A percentile compares a stretch with the other conserved stretches of the same genome.
Conservation (phyloP, 2,797 vertebrate species). For the Erithacus rubecula region DNA sequence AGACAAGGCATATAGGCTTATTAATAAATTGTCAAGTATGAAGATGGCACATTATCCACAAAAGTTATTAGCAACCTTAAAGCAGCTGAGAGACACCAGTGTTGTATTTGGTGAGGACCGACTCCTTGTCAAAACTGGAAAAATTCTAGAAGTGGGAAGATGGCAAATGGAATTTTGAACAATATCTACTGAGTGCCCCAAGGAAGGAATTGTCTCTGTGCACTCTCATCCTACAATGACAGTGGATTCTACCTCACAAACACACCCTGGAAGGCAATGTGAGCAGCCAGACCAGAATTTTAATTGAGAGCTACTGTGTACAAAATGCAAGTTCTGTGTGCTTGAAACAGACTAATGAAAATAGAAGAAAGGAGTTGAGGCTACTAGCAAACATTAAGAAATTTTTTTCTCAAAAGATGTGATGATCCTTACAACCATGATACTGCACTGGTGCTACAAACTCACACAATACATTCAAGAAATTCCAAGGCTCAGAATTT, state of each 20-base stretch:
- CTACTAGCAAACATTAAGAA: background rate
- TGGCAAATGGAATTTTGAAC: background rate
- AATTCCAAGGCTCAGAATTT: background rate
- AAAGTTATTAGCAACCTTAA: background rate
- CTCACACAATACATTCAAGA: background rate
- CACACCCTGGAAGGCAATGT: background rate
- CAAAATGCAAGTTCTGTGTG: background rate
- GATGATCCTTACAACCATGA: background rate
- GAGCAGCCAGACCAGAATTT: background rate
- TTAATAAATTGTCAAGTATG: background rate
- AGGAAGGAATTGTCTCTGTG: background rate
- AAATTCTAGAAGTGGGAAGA: background rate
- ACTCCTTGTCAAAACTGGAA: background rate
- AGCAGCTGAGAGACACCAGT: background rate
- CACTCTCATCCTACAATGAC: background rate
- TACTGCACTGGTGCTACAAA: background rate
- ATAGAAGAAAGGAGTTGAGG: background rate
- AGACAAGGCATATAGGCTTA: background rate
- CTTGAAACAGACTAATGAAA: background rate
- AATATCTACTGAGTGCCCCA: fast-evolving
- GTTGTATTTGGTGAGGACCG: background rate
- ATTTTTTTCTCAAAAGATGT: background rate
- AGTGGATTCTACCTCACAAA: background rate
- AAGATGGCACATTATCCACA: background rate
- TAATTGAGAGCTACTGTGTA: background rate